phyloP scores from a whole-genome alignment of 1,140 invertebrate genomes.

The Drosophila orena region DNA sequence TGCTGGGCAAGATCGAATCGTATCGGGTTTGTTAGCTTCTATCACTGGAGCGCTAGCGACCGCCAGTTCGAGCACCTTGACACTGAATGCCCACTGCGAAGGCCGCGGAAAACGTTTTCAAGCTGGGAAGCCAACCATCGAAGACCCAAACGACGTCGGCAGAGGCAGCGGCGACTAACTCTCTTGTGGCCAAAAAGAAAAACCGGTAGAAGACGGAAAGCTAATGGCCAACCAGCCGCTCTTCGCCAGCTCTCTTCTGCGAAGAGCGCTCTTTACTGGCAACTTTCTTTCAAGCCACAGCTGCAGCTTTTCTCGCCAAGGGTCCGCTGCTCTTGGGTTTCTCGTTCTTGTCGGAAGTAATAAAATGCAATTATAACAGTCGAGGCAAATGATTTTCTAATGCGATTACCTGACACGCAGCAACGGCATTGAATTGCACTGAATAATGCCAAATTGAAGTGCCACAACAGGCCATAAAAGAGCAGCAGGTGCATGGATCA shows the following conservation, averaged over 20 bases:
- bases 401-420: slow-evolving; percentile 56
- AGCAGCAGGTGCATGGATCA: slow-evolving; percentile 50
- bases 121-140: slow-evolving; percentile 50
- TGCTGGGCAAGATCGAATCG: slow-evolving; percentile 63
- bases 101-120: slow-evolving; percentile 80
- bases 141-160: slow-evolving; percentile 14
- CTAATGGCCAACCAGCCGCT: slow-evolving; percentile 46
- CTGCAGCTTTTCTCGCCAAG: slow-evolving; percentile 41
- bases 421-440: slow-evolving; percentile 48
- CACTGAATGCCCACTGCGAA: slow-evolving; percentile 75
- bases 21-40: slow-evolving; percentile 79
- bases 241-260: slow-evolving; percentile 59
- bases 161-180: slow-evolving; percentile 53
- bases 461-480: slow-evolving; percentile 26
- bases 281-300: slow-evolving; percentile 58
- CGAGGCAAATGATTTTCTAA: slow-evolving; percentile 66
- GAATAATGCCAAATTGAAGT: slow-evolving; percentile 51
- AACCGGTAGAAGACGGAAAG: slow-evolving; percentile 73
- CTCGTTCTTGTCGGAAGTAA: slow-evolving; percentile 67
- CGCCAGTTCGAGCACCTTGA: slow-evolving; percentile 82
- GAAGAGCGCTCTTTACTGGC: slow-evolving; percentile 46
- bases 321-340: slow-evolving; percentile 34
- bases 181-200: slow-evolving; percentile 49
- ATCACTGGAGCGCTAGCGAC: slow-evolving; percentile 64
- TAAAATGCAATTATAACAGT: slow-evolving; percentile 69